phyloP scores from a whole-genome alignment of 2,797 vertebrate genomes.

The Carcharodon carcharias region DNA sequence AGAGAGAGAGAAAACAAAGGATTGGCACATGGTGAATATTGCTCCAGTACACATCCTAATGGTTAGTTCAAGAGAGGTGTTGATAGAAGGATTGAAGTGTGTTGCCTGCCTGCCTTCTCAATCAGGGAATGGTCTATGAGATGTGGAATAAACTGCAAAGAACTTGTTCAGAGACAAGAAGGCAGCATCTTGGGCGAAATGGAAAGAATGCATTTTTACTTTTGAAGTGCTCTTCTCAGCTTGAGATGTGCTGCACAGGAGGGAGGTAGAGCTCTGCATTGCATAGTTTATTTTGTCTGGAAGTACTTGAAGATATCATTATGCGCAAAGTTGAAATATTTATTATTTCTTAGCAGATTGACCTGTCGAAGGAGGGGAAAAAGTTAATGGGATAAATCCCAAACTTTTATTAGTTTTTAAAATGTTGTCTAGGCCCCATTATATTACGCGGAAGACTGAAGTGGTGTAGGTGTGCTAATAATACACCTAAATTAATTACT shows the following conservation, averaged over 20 bases:
- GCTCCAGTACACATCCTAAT: background rate
- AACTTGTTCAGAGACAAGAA: background rate
- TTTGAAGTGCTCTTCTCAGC: background rate
- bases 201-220: background rate
- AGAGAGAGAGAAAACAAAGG: background rate
- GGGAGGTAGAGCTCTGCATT: background rate
- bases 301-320: background rate
- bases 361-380: background rate
- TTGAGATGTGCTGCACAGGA: background rate
- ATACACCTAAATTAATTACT: background rate
- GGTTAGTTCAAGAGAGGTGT: background rate
- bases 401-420: background rate
- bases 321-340: background rate
- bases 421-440: background rate
- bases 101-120: background rate
- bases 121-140: background rate
- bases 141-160: background rate
- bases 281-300: background rate
- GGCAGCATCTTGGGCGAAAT: background rate
- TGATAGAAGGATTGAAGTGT: background rate
- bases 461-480: too few relatives aligned
- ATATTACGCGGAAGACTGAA: background rate
- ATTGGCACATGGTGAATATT: background rate
- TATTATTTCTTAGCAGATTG: background rate
- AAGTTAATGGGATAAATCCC: background rate